phyloP scores from a whole-genome alignment of 2,113 vertebrate genomes.

The Agelaius phoeniceus region DNA sequence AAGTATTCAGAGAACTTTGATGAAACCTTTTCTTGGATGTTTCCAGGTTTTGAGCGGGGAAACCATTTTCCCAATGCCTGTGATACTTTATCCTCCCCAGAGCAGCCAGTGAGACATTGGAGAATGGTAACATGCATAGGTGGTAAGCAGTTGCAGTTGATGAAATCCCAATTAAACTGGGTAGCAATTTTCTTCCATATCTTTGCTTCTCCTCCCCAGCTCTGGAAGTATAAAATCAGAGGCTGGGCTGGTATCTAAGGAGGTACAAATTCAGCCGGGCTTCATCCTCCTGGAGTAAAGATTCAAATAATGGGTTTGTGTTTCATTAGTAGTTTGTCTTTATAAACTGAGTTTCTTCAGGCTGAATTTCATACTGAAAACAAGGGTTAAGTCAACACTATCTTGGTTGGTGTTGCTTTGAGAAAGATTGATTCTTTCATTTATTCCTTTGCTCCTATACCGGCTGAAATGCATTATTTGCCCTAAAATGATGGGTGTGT shows the following conservation, averaged over 20 bases:
- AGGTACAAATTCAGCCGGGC: neutral
- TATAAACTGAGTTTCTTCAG: neutral
- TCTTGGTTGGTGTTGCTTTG: neutral
- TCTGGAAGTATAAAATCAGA: neutral
- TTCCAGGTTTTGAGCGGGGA: neutral
- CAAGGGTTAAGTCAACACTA: neutral
- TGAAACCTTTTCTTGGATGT: neutral
- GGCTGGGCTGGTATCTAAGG: neutral
- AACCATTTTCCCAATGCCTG: neutral
- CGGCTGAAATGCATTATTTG: neutral
- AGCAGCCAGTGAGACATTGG: no score
- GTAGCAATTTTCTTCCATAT: neutral
- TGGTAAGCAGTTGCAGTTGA: neutral
- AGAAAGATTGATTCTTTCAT: neutral
- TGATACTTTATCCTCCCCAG: neutral
- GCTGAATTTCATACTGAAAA: neutral
- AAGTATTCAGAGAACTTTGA: neutral
- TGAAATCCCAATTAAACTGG: neutral
- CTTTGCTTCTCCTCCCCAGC: neutral
- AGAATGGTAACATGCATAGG: neutral
- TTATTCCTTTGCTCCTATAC: neutral
- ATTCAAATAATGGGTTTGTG: neutral
- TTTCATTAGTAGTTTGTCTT: neutral
- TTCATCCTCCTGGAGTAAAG: neutral
- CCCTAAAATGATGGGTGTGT: neutral